Evolutionary conservation across 1,140 invertebrate species (phyloP).

Genomic region (Caenorhabditis tropicalis): DNA sequence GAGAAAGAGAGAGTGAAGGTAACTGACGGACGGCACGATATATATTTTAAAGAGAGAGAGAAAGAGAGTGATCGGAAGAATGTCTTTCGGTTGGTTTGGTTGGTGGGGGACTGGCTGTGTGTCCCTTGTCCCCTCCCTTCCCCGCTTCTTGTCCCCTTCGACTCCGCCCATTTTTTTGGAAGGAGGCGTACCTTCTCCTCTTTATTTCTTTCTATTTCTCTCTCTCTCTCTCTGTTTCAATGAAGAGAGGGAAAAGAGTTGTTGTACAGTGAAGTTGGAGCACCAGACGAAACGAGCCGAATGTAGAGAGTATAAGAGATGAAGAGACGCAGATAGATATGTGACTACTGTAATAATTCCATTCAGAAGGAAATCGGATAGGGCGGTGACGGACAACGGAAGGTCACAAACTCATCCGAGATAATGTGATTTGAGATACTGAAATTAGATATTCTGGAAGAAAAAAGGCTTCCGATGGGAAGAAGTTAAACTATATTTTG

Average conservation of each 20-base stretch:
- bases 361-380: background rate
- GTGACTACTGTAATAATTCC: conserved; percentile 24
- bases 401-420: too few relatives aligned
- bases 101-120: conserved; percentile 8
- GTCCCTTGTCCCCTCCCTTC: background rate
- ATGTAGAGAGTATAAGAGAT: background rate
- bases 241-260: background rate
- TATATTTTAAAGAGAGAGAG: background rate
- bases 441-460: background rate
- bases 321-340: background rate
- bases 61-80: background rate
- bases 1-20: background rate
- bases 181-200: conserved; percentile 36
- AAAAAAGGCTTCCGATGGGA: background rate
- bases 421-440: background rate
- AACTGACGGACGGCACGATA: too few relatives aligned
- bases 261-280: conserved; percentile 38
- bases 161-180: conserved; percentile 4
- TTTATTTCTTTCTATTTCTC: background rate
- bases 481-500: too few relatives aligned
- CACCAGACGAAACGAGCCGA: conserved; percentile 25
- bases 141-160: background rate
- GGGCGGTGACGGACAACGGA: background rate
- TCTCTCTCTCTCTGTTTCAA: background rate
- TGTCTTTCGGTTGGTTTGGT: conserved; percentile 10